Evolutionary conservation across 2,113 vertebrate species (phyloP), one percentile per base, ranked within the genome.

Genomic region (Solea senegalensis): DNA sequence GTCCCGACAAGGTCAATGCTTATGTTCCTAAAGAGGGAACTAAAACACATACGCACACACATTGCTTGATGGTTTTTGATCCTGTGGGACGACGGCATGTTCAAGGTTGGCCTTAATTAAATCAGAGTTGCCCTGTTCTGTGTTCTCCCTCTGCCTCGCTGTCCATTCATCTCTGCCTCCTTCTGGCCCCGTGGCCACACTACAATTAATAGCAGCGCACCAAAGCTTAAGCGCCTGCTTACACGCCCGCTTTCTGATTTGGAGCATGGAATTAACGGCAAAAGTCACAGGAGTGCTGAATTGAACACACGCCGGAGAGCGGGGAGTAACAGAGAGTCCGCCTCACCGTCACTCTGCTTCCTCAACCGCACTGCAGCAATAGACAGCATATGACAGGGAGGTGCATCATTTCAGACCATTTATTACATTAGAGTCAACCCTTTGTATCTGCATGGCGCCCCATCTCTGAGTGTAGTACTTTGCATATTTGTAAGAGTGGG

Each of bases 71-170:
- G 63, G 43, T 67, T 72, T 54, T 44, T 53, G 40, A 34, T 81
- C 74, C 81, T 67, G 45, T 34, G 80, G 67, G 76, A 56, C 50
- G 16, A 56, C 27, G 34, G 49, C 52, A 63, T 64, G 74, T 52
- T 81, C 64, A 80, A 83, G 83, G 81, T 80, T 76, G 79, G 54
- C 62, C 46, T 55, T 86, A 80, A 88, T 86, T 76, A 79, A 84
- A 73, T 82, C 69, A 69, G 63, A 45, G 56, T 56, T 65, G 63
- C 48, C 65, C 71, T 56, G 41, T 63, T 49, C 58, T 65, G 67
- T 68, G 46, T 27, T 65, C 55, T 41, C 14, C 34, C 34, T 49
- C 68, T 64, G 55, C 51, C 15, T 69, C 16, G 8, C 27, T 50
- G 21, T 69, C 65, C 57, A 70, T 78, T 67, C 59, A 63, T 85